Evolutionary conservation across 2,888 invertebrate species (phyloP).

Genomic region (Spodoptera littoralis): DNA sequence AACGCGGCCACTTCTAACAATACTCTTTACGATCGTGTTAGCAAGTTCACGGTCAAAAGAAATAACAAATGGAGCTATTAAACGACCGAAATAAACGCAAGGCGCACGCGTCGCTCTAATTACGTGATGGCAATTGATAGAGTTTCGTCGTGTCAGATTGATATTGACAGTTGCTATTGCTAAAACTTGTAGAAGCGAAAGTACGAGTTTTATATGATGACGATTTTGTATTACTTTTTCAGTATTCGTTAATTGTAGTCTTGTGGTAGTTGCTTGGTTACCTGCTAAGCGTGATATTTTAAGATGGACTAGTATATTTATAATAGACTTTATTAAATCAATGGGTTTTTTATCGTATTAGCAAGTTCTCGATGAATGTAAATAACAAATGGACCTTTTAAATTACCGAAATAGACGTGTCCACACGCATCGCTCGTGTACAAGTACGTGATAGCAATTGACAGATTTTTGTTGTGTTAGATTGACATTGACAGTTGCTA

Average conservation of each 20-base stretch:
- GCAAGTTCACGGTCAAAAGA: conserved; percentile 64
- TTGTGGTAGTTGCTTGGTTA: too few relatives aligned
- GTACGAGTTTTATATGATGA: too few relatives aligned
- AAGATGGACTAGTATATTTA: too few relatives aligned
- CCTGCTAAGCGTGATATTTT: too few relatives aligned
- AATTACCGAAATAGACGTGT: conserved; percentile 38
- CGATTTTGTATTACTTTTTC: too few relatives aligned
- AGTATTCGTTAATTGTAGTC: too few relatives aligned
- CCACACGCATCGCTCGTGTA: conserved; percentile 59
- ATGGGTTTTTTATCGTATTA: conserved; percentile 31
- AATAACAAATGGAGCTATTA: conserved; percentile 53
- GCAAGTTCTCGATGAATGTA: conserved; percentile 64
- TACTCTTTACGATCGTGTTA: conserved; percentile 52
- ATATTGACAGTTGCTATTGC: conserved; percentile 14
- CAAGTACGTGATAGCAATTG: conserved; percentile 44
- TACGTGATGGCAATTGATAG: conserved; percentile 45
- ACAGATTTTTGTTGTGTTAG: conserved; percentile 37
- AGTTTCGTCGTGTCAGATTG: conserved; percentile 35
- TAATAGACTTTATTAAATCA: too few relatives aligned
- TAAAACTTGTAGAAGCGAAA: not conserved
- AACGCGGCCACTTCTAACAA: conserved; percentile 31
- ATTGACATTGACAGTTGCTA: conserved; percentile 20
- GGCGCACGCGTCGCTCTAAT: conserved; percentile 57
- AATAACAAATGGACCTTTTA: conserved; percentile 52
- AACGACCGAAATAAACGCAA: conserved; percentile 40